Evolutionary conservation across 2,113 vertebrate species (phyloP), one percentile per base, ranked within the genome.

Genomic region (Hippocampus guttulatus): DNA sequence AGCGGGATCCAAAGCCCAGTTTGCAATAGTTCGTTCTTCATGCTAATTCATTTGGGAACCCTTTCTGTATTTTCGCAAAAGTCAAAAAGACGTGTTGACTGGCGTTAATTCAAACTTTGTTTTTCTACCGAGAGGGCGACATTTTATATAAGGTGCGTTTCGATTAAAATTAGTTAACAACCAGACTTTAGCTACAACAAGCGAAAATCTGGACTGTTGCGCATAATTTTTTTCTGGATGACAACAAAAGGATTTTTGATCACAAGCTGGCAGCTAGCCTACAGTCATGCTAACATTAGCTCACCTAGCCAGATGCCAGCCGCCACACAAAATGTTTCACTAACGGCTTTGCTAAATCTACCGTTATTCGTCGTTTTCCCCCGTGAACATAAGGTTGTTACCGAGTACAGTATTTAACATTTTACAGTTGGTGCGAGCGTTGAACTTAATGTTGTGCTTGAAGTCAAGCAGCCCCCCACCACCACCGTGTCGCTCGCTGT

Each of bases 231-330:
- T 79, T 81, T 76, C 62, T 65, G 80, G 81, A 88, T 88, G 84
- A 89, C 85, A 89, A 91, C 88, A 91, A 91, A 91, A 91, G 89
- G 88, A 89, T 90, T 87, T 84, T 81, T 89, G 87, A 87, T 85
- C 86, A 86, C 88, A 90, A 86, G 82, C 85, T 87, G 82, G 71
- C 70, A 80, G 86, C 79, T 89, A 87, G 84, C 81, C 71, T 16
- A 21, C 33, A 15, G 41, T 62, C 9, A 60, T 57, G 88, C 88
- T 90, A 88, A 81, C 67, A 75, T 62, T 87, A 84, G 88, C 85
- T 64, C 12, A 52, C 55, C 67, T 21, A 72, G 80, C 75, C 41
- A 33, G 38, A 72, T 12, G 30, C n/a, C 20, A 41, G 49, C 27
- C 62, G 49, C 15, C 60, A 18, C 43, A 8, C 30, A 33, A 74